Conservation (phyloP, 2,888 invertebrate species). For the Drosophila limbata region DNA sequence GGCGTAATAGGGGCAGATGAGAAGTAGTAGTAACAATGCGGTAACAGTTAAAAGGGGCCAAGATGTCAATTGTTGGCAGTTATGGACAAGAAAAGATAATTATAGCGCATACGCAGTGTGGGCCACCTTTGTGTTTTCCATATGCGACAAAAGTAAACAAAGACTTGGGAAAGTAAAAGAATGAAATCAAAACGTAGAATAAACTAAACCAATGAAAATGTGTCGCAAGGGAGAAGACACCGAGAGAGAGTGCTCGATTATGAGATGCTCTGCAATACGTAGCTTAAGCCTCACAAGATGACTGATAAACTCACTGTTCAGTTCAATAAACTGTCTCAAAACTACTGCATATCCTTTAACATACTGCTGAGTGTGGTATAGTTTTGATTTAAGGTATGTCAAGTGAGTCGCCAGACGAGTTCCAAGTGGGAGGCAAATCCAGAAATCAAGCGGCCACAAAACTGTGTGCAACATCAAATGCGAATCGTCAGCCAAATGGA, state of each 20-base stretch:
- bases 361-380: slow-evolving; percentile 6
- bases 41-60: slow-evolving; percentile 29
- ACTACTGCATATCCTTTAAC: neutral
- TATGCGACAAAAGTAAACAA: slow-evolving; percentile 3
- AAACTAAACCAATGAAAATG: slow-evolving; percentile 9
- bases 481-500: slow-evolving; percentile 71
- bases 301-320: neutral
- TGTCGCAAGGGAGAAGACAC: neutral
- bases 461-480: slow-evolving; percentile 52
- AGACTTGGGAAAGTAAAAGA: neutral
- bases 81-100: slow-evolving; percentile 8
- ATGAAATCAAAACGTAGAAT: slow-evolving; percentile 4
- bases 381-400: slow-evolving; percentile 50
- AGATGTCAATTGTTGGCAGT: slow-evolving; percentile 39
- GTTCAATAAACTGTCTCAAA: neutral
- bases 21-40: slow-evolving; percentile 1
- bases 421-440: slow-evolving; percentile 24
- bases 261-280: slow-evolving; percentile 2
- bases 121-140: neutral
- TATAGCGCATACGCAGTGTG: slow-evolving; percentile 33
- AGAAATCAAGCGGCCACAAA: slow-evolving; percentile 60
- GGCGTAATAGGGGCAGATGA: neutral
- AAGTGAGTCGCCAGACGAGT: slow-evolving; percentile 50
- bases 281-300: neutral
- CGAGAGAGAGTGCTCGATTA: neutral